Base-by-base conservation (phyloP, 30 jellyfish, hydroid and myxozoan species). In the Phacellophora camtschatica region DNA sequence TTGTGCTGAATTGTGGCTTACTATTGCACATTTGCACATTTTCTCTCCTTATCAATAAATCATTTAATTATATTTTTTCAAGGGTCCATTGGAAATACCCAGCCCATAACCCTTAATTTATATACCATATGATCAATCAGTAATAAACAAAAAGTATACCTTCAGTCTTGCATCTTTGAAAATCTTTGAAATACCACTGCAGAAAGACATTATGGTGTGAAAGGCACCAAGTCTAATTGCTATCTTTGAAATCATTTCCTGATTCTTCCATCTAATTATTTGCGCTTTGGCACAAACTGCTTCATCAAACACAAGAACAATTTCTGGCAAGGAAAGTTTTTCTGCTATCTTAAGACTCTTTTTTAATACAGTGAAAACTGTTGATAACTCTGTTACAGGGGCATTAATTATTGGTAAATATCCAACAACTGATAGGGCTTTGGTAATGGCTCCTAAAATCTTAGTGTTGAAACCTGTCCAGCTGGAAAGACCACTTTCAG, bases 391-490 rank as follows among this genome's bases (percentile, higher is more conserved):
- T n/a, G 82, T 68, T 18, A 43, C 67, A 5, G 94, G 90, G 3
- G 84, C 66, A 56, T 87, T 82, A 13, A 87, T 77, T 27, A 87
- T 31, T 27, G 96, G 95, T 48, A 87, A 84, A 57, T 87, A 87
- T 15, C 95, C 82, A 9, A 87, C 43, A 48, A 13, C 42, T 18
- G 89, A 85, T 0, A 69, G 66, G 4, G 48, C 55, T 16, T 42
- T 66, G 11, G 50, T 80, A 45, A 4, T 34, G 16, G 22, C 64
- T 28, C 18, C 20, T 1, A 22, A 11, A 22, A 87, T 25, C 80
- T n/a, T 27, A n/a, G 88, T 87, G 77, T 87, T 76, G 51, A 77
- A 77, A 20, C 96, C 96, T 64, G 94, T 77, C 94, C 95, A 87
- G 81, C 74, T 57, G 16, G 88, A 85, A 32, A 78, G 78, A 34